Conservation (phyloP, 2,888 invertebrate species). For the Scaptomyza caliginosa region DNA sequence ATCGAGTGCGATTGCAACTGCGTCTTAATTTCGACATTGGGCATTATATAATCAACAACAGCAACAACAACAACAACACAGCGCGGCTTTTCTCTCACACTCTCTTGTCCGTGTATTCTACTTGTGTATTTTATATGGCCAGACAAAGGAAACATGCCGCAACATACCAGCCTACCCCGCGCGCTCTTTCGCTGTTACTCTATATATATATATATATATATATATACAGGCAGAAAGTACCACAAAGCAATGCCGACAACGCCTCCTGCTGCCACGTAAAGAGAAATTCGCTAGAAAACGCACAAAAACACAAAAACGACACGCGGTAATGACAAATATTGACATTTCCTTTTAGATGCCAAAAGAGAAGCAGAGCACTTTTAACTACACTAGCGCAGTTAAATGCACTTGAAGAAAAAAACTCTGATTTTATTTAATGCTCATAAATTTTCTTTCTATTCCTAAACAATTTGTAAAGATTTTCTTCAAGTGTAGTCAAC, state of each 20-base stretch:
- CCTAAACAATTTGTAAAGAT: too few species aligned
- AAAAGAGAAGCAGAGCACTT: slow-evolving; percentile 2
- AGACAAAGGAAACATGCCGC: slow-evolving; percentile 57
- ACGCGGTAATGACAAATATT: slow-evolving; percentile 76
- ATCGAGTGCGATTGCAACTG: slow-evolving; percentile 52
- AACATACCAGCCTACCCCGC: slow-evolving; percentile 14
- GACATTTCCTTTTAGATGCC: slow-evolving; percentile 60
- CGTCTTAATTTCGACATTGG: slow-evolving; percentile 59
- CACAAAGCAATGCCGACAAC: slow-evolving; percentile 50
- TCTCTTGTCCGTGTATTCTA: not conserved
- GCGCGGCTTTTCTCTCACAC: slow-evolving; percentile 25
- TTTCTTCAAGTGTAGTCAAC: not conserved
- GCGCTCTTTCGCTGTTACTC: not conserved
- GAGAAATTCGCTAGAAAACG: slow-evolving; percentile 70
- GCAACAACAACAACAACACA: too few species aligned
- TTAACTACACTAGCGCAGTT: not conserved
- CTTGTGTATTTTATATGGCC: slow-evolving; percentile 31
- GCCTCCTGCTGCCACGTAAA: not conserved
- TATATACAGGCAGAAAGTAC: slow-evolving; percentile 8
- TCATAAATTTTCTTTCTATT: not conserved
- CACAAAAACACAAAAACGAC: slow-evolving; percentile 51
- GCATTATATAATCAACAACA: slow-evolving; percentile 66
- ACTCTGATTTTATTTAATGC: too few species aligned
- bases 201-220: slow-evolving; percentile 7
- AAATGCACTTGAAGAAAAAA: not conserved